These are phyloP conservation scores for Antigone vipio DNA, from an alignment of 2,113 vertebrate genomes.

Conservation along the genomic window DNA sequence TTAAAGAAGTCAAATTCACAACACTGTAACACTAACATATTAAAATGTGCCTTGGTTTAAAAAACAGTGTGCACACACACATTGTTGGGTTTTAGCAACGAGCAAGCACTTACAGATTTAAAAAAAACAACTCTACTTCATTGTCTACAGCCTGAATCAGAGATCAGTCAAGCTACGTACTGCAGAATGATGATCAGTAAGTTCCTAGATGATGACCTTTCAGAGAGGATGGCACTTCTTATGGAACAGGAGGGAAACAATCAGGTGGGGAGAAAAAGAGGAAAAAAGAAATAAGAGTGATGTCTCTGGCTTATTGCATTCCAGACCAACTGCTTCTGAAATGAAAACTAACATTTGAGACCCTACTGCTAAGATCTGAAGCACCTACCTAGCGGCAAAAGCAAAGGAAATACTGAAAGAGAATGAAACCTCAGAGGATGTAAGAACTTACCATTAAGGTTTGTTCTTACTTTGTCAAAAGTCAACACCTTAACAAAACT, in stretches of 20 bases:
- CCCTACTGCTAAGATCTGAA: not conserved
- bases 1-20: not conserved
- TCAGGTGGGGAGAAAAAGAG: no score
- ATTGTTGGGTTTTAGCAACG: not conserved
- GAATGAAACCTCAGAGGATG: not conserved
- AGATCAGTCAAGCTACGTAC: not conserved
- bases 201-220: not conserved
- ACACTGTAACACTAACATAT: not conserved
- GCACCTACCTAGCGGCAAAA: not conserved
- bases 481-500: not conserved
- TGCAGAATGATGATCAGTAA: not conserved
- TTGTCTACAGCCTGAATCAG: not conserved
- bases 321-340: not conserved
- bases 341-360: not conserved
- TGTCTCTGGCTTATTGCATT: not conserved
- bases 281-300: not conserved
- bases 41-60: not conserved
- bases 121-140: not conserved
- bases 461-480: not conserved
- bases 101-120: not conserved
- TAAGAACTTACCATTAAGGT: not conserved
- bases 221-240: not conserved
- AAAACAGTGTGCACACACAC: not conserved
- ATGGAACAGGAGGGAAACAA: not conserved
- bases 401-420: not conserved